phyloP scores from a whole-genome alignment of 2,113 vertebrate species.

The Dolichotis patagonum region DNA sequence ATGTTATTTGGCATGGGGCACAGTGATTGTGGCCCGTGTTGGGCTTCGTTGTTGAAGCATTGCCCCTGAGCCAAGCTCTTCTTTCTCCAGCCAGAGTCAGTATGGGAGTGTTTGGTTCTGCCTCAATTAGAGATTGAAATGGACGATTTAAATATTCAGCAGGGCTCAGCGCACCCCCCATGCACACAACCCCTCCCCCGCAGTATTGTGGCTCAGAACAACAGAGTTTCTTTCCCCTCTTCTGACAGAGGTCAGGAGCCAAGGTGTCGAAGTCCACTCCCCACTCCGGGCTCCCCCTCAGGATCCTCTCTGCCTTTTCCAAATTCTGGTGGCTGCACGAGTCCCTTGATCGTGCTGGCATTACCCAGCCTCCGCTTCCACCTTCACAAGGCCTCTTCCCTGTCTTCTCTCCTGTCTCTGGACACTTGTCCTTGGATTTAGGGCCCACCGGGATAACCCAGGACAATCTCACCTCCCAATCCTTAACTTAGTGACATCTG shows the following conservation, averaged over 20 bases:
- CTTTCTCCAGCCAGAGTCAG: not conserved
- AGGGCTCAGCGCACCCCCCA: not conserved
- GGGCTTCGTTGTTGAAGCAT: not conserved
- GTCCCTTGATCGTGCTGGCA: not conserved
- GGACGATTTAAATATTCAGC: not conserved
- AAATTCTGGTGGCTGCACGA: not conserved
- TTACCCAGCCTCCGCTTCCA: not conserved
- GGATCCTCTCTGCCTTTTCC: not conserved
- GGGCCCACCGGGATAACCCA: not conserved
- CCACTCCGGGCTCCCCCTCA: not conserved
- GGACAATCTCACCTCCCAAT: too few relatives aligned
- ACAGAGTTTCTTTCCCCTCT: not conserved
- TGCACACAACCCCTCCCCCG: not conserved
- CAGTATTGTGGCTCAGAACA: not conserved
- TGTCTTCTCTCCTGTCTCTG: not conserved
- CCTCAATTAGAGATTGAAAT: not conserved
- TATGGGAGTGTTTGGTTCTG: slow-evolving; percentile 5
- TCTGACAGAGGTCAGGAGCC: not conserved
- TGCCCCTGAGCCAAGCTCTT: not conserved
- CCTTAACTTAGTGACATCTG: not conserved
- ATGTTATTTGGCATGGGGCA: not conserved
- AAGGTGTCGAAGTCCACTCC: not conserved
- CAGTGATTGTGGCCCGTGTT: accelerated
- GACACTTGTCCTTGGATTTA: not conserved
- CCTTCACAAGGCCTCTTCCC: too few relatives aligned